Evolutionary conservation across 2,113 vertebrate species (phyloP).

Genomic region (Geococcyx californianus): DNA sequence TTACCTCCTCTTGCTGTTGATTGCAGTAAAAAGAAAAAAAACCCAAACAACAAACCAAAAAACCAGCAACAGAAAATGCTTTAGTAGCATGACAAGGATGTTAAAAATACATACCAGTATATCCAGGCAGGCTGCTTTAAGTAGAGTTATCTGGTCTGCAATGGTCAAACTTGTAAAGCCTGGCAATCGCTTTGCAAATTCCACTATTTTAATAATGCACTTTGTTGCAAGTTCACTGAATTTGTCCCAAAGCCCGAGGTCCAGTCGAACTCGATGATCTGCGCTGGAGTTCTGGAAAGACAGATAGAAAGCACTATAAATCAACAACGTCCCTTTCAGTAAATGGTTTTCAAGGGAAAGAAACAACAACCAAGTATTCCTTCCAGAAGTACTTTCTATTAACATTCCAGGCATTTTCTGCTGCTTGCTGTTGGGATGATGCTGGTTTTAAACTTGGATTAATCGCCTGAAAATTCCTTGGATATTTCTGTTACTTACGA

Average conservation of each 20-base stretch:
- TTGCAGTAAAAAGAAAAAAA: not conserved
- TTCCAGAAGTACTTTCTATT: not conserved
- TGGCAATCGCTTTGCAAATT: constrained; percentile 97
- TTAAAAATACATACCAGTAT: constrained; percentile 85
- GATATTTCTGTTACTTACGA: constrained; percentile 49
- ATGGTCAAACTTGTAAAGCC: constrained; percentile 95
- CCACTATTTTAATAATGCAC: constrained; percentile 99
- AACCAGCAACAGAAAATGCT: not conserved
- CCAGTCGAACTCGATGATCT: constrained; percentile 93
- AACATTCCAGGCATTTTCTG: constrained; percentile 21
- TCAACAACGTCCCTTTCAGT: not conserved
- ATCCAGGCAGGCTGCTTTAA: constrained; percentile 94
- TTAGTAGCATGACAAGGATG: not conserved
- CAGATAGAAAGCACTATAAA: constrained; percentile 32
- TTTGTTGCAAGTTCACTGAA: constrained; percentile 99
- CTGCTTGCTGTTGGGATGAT: not conserved
- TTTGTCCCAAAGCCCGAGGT: constrained; percentile 98
- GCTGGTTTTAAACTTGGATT: constrained; percentile 35
- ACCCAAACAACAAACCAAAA: too few species aligned
- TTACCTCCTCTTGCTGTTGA: not conserved
- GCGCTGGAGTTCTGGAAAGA: constrained; percentile 91
- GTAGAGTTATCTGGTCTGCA: constrained; percentile 94
- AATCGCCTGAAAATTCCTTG: constrained; percentile 35
- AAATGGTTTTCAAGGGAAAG: not conserved
- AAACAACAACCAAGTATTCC: not conserved